phyloP scores from a whole-genome alignment of 2,888 invertebrate species.

The Micropterix aruncella region DNA sequence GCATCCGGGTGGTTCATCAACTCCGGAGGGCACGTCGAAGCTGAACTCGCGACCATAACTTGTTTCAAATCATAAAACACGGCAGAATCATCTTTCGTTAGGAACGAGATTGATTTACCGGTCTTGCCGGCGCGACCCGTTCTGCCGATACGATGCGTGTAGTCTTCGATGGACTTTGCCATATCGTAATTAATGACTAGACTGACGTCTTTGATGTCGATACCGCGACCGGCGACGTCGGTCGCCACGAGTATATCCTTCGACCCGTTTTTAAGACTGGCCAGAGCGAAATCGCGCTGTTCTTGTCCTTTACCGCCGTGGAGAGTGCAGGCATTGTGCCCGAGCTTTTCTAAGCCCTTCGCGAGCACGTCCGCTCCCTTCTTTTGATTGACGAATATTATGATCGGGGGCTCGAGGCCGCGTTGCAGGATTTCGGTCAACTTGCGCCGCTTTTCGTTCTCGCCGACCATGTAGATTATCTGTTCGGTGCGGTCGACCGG shows the following conservation, averaged over 20 bases:
- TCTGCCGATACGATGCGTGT: slow-evolving; percentile 96
- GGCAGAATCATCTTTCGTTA: slow-evolving; percentile 91
- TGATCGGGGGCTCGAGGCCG: slow-evolving; percentile 92
- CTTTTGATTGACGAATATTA: slow-evolving; percentile 99
- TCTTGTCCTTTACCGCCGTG: slow-evolving; percentile 99
- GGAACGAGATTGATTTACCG: slow-evolving; percentile 91
- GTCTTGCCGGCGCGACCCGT: slow-evolving; percentile 98
- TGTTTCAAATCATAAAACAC: slow-evolving; percentile 97
- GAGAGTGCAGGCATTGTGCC: slow-evolving; percentile 91
- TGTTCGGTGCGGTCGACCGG: slow-evolving; percentile 98
- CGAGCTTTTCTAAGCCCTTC: slow-evolving; percentile 91
- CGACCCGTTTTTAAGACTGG: slow-evolving; percentile 87
- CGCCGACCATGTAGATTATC: slow-evolving; percentile 89
- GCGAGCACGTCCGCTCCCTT: slow-evolving; percentile 97
- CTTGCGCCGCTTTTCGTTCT: slow-evolving; percentile 93
- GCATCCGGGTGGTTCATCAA: slow-evolving; percentile 97
- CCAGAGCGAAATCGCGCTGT: slow-evolving; percentile 95
- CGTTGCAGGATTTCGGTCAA: slow-evolving; percentile 80
- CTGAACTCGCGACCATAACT: slow-evolving; percentile 74
- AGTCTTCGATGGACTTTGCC: slow-evolving; percentile 98
- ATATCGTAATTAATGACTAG: slow-evolving; percentile 99
- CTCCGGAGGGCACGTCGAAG: slow-evolving; percentile 91
- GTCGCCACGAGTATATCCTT: slow-evolving; percentile 99
- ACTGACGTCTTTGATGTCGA: slow-evolving; percentile 98
- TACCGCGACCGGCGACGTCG: slow-evolving; percentile 99